Evolutionary conservation across 2,888 invertebrate genomes (phyloP), one percentile per base, ranked within the genome.

Genomic region (Campoplex nolae): DNA sequence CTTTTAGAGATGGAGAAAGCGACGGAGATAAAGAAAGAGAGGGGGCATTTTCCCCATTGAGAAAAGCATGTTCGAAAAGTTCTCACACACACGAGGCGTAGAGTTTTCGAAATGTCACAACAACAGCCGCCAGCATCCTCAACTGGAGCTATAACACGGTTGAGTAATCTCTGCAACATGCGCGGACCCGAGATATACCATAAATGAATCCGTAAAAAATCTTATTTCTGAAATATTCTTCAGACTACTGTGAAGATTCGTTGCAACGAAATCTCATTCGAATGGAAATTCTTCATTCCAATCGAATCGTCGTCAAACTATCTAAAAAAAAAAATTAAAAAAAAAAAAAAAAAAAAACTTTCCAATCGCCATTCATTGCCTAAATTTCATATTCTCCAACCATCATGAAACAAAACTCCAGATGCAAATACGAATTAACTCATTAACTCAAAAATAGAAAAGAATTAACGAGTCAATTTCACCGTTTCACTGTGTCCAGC

Each of bases 31-130:
- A 38, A 23, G 23, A 23, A 23, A 23, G 87, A 90, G 32, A 23
- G 62, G 32, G 62, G 32, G 16, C 4, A 32, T 62, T 62, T 23
- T 23, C 23, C 23, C 13, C 23, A 45, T 91, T 91, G 90, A 90
- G 89, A 90, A 91, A 92, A 89, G 88, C 84, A 89, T 88, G 89
- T 89, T 89, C 90, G 90, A 89, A 85, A 76, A 90, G 88, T 91
- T 92, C 91, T 90, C 92, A 91, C 78, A 78, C 74, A 7, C 23
- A 23, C 23, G 0, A 0, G 23, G 7, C 51, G 78, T 23, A 23
- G 78, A 58, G 38, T 65, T 62, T 56, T 48, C 18, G 28, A 78
- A 70, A 79, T 45, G 79, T 84, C 83, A 83, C 58, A 86, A 83
- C 75, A 82, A 51, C 71, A 28, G 71, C 23, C 28, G 48, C 28